Base-by-base conservation (phyloP, 2,888 invertebrate genomes). In the Andrena camellia region DNA sequence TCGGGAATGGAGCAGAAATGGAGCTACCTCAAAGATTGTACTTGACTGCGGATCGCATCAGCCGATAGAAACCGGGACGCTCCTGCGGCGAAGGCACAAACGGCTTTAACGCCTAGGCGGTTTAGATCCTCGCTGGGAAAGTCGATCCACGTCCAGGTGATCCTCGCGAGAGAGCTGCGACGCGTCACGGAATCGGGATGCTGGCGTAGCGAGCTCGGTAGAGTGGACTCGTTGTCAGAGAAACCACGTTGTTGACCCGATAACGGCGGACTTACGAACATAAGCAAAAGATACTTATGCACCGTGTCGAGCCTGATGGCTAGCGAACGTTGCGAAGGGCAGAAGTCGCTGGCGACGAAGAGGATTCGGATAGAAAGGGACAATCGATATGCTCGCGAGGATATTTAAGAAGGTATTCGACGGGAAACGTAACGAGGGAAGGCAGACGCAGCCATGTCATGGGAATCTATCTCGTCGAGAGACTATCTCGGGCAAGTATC, bases 381-480 rank as follows among this genome's bases (percentile, higher is more conserved):
- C 10, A 10, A 71, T 70, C 81, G 75, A 74, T 35, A 82, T 81
- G 83, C 57, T 62, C 52, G 57, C 26, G 26, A 35, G 17, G 35
- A 31, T 20, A 52, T 62, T 54, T 52, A 33, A 71, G n/a, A 10
- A 48, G 2, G 8, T 10, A 57, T 57, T n/a, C 48, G 60, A 50
- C 5, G 73, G 75, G 86, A 76, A 86, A 84, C 86, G 85, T 78
- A 83, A 78, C 78, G 66, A 81, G 84, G 84, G 88, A 66, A 77
- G 71, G 75, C 76, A 69, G 71, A 52, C 63, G 90, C 92, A 90
- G 92, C 95, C 95, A 97, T 97, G 97, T 97, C 97, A 96, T 97
- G 97, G 97, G 97, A 97, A 95, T 97, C 97, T 87, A 95, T 97
- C 91, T 96, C 97, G 94, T 97, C 97, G 90, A 97, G 97, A 94